Base-by-base conservation (phyloP, 2,113 vertebrate genomes). In the Pan troglodytes region DNA sequence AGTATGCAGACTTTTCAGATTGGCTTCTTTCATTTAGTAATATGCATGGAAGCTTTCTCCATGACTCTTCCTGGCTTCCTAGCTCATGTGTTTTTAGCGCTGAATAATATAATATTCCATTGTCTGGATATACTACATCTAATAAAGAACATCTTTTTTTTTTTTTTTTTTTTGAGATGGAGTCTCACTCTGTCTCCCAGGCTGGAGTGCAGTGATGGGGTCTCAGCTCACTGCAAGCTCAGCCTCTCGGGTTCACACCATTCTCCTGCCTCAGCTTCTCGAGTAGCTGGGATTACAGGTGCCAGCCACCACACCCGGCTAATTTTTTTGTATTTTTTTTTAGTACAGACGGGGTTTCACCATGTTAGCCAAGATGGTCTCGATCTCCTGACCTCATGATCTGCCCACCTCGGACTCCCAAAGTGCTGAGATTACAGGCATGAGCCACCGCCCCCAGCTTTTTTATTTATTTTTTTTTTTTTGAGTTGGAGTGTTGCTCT, bases 281-380 rank as follows among this genome's bases (percentile, higher is more conserved):
- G 5, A 64, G 59, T 61, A 61, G 27, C 5, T 64, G 61, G 27
- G 27, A 30, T 13, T 30, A 64, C 27, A 64, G 61, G 27, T 11
- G 4, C 27, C 5, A 0, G 11, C 61, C 61, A 64, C 61, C 61
- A 64, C 0, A 12, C 61, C 27, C 0, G 27, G 12, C 61, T 64
- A 64, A 64, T 2, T 64, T 64, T 64, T 64, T 64, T 64, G 61
- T 30, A 64, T 55, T 55, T 18, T 55, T 23, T 64, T 64, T 64
- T 30, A 64, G 27, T 30, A 64, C 25, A 30, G 61, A 30, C 2
- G 11, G 27, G 61, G 27, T 64, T 64, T 30, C 61, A 22, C 6
- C 61, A 30, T 30, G 61, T 64, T 64, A 5, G 61, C 27, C 61
- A 64, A 27, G 27, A 27, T 64, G 27, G 61, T 43, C 40, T 75